Conservation (phyloP, 2,113 vertebrate species). For the Lathamus discolor region DNA sequence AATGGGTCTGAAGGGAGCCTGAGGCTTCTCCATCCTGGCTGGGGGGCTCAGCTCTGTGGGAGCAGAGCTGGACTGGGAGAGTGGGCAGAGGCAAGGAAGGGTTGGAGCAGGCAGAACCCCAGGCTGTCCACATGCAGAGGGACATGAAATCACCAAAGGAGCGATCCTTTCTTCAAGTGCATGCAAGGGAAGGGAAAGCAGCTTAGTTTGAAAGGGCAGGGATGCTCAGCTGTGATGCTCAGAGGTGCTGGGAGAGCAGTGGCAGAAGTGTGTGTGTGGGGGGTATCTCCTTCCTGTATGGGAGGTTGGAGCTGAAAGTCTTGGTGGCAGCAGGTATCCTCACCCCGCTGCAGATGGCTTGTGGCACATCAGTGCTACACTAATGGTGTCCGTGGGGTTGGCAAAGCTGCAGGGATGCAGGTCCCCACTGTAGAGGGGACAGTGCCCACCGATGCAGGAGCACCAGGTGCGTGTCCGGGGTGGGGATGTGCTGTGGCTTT, state of each 20-base stretch:
- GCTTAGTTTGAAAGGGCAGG: neutral
- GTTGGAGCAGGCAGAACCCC: neutral
- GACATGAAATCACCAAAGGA: fast-evolving
- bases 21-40: neutral
- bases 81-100: neutral
- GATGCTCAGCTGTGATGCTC: neutral
- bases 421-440: neutral
- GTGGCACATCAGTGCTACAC: fast-evolving
- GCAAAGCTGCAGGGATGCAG: neutral
- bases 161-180: fast-evolving
- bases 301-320: neutral
- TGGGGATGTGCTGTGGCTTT: neutral
- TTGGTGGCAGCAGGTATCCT: neutral
- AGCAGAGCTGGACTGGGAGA: neutral
- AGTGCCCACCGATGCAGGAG: neutral
- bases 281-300: fast-evolving
- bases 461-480: neutral
- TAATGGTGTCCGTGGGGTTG: fast-evolving
- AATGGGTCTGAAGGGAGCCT: neutral
- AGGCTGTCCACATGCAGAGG: fast-evolving
- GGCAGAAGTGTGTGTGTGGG: neutral
- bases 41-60: fast-evolving
- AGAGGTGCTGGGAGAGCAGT: neutral
- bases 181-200: neutral
- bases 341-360: fast-evolving